phyloP scores from a whole-genome alignment of 2,888 invertebrate genomes.

The Diaphora mendica region DNA sequence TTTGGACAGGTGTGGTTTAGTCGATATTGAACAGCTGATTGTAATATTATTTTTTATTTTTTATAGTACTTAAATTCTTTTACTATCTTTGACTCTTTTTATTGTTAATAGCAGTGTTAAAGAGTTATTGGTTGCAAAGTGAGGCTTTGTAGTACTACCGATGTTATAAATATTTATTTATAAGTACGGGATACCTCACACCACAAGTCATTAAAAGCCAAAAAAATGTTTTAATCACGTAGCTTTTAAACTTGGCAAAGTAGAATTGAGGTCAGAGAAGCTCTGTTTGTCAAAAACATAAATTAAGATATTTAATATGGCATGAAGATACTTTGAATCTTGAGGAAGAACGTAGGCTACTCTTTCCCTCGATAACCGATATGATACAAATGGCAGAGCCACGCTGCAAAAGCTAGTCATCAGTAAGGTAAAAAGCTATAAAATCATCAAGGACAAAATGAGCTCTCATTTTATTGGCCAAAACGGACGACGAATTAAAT shows the following conservation, averaged over 20 bases:
- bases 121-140: neutral
- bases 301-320: no score
- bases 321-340: no score
- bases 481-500: no score
- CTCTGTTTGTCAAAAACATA: no score
- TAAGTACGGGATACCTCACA: no score
- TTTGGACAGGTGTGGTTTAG: slow-evolving; percentile 48
- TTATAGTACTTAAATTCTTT: no score
- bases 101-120: neutral
- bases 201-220: neutral
- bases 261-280: neutral
- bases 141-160: neutral
- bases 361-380: no score
- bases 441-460: neutral
- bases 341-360: no score
- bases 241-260: neutral
- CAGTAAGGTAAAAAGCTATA: neutral
- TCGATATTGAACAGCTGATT: slow-evolving; percentile 23
- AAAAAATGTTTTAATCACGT: neutral
- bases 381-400: no score
- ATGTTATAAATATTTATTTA: neutral
- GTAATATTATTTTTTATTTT: neutral
- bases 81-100: no score
- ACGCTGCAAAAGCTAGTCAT: no score
- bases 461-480: neutral